Evolutionary conservation across 2,113 vertebrate species (phyloP).

Genomic region (Lontra canadensis): DNA sequence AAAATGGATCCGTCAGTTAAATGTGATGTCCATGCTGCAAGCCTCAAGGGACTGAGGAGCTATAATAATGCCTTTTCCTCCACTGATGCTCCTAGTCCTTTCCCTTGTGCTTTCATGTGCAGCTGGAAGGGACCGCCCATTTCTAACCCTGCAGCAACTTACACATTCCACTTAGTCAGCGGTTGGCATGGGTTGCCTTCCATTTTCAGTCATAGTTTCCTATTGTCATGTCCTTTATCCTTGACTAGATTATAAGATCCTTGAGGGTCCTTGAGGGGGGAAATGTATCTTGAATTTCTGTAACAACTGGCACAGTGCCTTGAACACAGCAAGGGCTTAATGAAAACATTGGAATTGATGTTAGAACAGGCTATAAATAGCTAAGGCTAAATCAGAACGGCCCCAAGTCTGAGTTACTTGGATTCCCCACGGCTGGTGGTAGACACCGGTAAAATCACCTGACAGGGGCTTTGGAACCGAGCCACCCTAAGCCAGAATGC

Average conservation of each 20-base stretch:
- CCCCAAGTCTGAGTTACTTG: background rate
- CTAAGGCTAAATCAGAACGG: background rate
- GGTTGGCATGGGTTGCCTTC: background rate
- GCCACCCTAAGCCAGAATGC: background rate
- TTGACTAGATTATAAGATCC: conserved; percentile 46
- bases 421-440: background rate
- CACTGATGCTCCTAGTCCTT: background rate
- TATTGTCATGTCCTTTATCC: background rate
- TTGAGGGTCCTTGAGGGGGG: conserved; percentile 30
- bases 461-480: background rate
- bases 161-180: background rate
- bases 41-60: background rate
- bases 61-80: background rate
- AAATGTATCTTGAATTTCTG: background rate
- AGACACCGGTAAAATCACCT: background rate
- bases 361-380: conserved; percentile 28
- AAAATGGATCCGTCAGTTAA: background rate
- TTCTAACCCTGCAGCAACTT: background rate
- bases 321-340: conserved; percentile 46
- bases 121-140: background rate
- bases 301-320: conserved; percentile 15
- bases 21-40: background rate
- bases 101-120: background rate
- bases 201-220: background rate
- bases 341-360: conserved; percentile 37